Percentiles rank a stretch among this genome's conserved stretches.
These are phyloP conservation scores for Bubalus kerabau DNA, from an alignment of 2,113 vertebrate genomes.

Conservation along the genomic window DNA sequence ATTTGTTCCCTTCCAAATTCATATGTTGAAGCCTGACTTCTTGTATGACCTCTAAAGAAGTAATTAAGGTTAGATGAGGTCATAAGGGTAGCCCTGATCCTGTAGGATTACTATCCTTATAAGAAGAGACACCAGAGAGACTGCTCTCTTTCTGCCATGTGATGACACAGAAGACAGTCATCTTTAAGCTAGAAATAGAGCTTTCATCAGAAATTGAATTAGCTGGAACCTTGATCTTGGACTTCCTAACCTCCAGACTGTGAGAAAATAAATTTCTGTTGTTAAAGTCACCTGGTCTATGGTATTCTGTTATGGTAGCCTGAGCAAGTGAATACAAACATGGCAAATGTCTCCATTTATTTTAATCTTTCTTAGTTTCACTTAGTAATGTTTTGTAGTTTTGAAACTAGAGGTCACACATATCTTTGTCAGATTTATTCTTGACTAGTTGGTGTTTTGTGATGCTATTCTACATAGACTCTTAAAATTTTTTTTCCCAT, in stretches of 20 bases:
- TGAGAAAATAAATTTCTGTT: background rate
- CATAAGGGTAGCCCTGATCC: background rate
- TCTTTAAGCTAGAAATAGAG: background rate
- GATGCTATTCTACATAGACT: background rate
- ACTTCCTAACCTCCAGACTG: background rate
- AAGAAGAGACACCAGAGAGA: background rate
- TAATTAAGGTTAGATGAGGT: background rate
- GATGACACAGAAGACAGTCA: background rate
- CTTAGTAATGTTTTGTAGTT: background rate
- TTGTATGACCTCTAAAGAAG: background rate
- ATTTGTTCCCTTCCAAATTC: background rate
- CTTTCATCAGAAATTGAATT: background rate
- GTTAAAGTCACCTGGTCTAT: background rate
- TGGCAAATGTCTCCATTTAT: background rate
- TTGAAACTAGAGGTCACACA: background rate
- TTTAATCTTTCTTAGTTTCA: background rate
- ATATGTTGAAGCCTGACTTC: background rate
- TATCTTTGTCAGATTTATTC: background rate
- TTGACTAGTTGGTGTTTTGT: background rate
- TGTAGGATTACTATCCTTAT: background rate
- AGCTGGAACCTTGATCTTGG: background rate
- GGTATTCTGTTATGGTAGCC: background rate
- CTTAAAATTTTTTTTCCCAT: background rate
- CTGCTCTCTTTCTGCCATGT: background rate
- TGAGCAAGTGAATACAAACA: background rate